These are phyloP conservation scores for Maniola hyperantus DNA, from an alignment of 2,888 invertebrate species.

Conservation along the genomic window DNA sequence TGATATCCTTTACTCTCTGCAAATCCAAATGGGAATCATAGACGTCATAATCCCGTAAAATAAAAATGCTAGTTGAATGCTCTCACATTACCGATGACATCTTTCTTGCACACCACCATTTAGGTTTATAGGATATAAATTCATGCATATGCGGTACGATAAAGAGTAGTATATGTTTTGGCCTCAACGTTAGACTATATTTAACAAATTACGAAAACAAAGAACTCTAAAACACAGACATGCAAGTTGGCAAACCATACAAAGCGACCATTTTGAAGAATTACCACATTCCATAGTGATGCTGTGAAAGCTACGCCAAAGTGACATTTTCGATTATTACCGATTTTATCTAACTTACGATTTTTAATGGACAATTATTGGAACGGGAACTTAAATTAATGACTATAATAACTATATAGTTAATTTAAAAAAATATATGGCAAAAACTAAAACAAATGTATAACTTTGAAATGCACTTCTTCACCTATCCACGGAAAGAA, in stretches of 20 bases:
- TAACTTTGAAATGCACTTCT: no score
- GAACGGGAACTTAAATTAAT: no score
- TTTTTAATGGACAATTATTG: background rate
- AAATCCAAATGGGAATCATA: constrained; percentile 61
- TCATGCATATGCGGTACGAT: constrained; percentile 51
- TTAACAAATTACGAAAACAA: constrained; percentile 74
- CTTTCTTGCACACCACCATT: constrained; percentile 65
- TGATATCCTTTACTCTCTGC: constrained; percentile 60
- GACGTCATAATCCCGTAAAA: constrained; percentile 74
- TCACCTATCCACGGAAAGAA: no score
- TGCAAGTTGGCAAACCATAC: constrained; percentile 85
- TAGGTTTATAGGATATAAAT: constrained; percentile 50
- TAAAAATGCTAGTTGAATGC: constrained; percentile 71
- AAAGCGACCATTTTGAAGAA: constrained; percentile 89
- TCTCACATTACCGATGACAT: constrained; percentile 83
- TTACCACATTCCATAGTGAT: constrained; percentile 86
- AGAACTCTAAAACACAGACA: constrained; percentile 80
- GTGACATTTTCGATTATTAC: constrained; percentile 52
- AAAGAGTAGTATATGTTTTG: constrained; percentile 51
- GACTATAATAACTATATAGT: no score
- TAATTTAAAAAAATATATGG: no score
- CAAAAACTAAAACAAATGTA: no score
- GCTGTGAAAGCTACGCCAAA: constrained; percentile 63
- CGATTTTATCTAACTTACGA: constrained; percentile 13
- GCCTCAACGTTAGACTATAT: constrained; percentile 53